Evolutionary conservation across 2,113 vertebrate genomes (phyloP), one percentile per base, ranked within the genome.

Genomic region (Salvator merianae): DNA sequence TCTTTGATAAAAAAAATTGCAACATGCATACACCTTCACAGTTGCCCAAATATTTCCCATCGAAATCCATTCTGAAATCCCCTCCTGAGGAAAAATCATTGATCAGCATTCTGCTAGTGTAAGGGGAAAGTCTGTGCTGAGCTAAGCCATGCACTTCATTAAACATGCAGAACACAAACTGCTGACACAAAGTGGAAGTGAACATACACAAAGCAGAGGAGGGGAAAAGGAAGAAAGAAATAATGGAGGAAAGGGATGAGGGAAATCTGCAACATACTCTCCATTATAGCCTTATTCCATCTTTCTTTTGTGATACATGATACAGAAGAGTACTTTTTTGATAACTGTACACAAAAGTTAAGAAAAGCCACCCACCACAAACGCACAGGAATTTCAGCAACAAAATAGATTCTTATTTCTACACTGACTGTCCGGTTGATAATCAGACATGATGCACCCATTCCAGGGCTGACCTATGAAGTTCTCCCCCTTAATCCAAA

Each of bases 161-260:
- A 97, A 95, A 95, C 95, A 98, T 97, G 97, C 97, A 97, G 95
- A 96, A 97, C 96, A 96, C 96, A 97, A 98, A 97, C 95, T 97
- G 97, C 97, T 97, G 97, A 98, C 97, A 97, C 95, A 93, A 95
- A 97, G 97, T 96, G 93, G 95, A 93, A 90, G 93, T 88, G 88
- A 93, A 93, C 91, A 91, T 86, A 93, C 95, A 91, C 80, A 84
- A 0, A 30, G 93, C 62, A 81, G 78, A 53, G 81, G 75, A 40
- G 88, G 87, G 82, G 2, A 13, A 4, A 2, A 34, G 10, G 1
- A 1, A 18, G 1, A 1, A 20, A 71, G 59, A 69, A 77, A 55
- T 71, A 79, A 53, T 32, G 34, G 81, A 3, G 65, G 81, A 85
- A 79, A 84, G 83, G 83, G 68, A 88, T 88, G 85, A 93, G 70